Evolutionary conservation across 2,797 vertebrate species (phyloP), one percentile per base, ranked within the genome.

Genomic region (Oryzias dopingdopingensis): DNA sequence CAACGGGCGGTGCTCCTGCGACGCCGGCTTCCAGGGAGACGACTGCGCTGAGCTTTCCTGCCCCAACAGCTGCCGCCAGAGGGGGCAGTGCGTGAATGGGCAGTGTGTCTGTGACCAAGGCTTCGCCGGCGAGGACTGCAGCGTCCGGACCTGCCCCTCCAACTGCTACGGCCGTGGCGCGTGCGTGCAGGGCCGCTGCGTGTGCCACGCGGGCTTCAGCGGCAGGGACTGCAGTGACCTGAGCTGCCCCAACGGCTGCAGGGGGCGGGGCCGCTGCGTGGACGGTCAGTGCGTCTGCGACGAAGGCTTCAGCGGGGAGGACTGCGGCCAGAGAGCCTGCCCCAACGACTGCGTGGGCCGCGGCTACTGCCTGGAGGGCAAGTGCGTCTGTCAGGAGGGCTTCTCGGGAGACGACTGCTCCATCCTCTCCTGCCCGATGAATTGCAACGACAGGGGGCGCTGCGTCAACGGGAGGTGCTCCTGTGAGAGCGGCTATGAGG

Each of bases 201-300:
- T 77, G 37, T 96, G 95, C n/a, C 87, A 91, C 0, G 76, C 84
- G 0, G 92, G 90, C 37, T 95, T 91, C 61, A 73, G 57, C 0
- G 92, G 94, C 0, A 76, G 85, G 3, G 94, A 95, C 83, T 98
- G 97, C 2, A 65, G 88, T 0, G 88, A 93, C 12, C 80, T 91
- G 54, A 91, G 91, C 4, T 99, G 97, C 48, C 95, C 93, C 0
- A 69, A 46, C 0, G 88, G 93, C 82, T 99, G 97, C 65, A 69
- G 65, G 29, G 50, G 56, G 48, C 92, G 83, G 0, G 97, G 97
- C 0, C 90, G 32, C 1, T 99, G 97, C 0, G 8, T 92, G 0
- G 86, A 91, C 0, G 97, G 96, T 0, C 91, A 78, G 70, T 99
- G 97, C 0, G 58, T 93, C 4, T 99, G 97, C 0, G 85, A 96